Evolutionary conservation across 2,888 invertebrate genomes (phyloP).

Genomic region (Andrena dorsata): DNA sequence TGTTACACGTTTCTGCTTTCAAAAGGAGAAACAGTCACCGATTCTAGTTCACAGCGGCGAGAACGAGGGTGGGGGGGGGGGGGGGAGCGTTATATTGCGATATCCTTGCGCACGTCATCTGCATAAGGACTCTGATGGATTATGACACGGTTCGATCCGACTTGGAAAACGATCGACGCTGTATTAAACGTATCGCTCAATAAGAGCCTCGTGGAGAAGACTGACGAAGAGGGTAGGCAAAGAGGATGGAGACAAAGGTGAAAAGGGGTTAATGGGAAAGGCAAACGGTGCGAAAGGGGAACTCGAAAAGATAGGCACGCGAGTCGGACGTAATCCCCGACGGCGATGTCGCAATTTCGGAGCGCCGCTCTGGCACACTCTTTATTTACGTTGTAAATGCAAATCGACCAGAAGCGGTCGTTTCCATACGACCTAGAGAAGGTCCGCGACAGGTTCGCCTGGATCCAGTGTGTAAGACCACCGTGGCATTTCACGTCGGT

Average conservation of each 20-base stretch:
- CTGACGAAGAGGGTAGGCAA: too few relatives aligned
- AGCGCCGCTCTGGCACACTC: slow-evolving; percentile 35
- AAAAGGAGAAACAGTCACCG: background rate
- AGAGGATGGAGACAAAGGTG: background rate
- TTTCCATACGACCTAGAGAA: slow-evolving; percentile 69
- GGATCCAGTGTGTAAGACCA: slow-evolving; percentile 20
- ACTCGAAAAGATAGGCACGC: slow-evolving; percentile 24
- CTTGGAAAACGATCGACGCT: slow-evolving; percentile 18
- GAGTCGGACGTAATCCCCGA: slow-evolving; percentile 38
- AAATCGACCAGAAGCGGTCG: slow-evolving; percentile 57
- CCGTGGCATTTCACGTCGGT: slow-evolving; percentile 58
- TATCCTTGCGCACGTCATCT: slow-evolving; percentile 33
- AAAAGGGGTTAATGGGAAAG: background rate
- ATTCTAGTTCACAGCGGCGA: slow-evolving; percentile 1
- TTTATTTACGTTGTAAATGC: slow-evolving; percentile 74
- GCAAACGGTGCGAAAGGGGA: slow-evolving; percentile 14
- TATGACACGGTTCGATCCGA: slow-evolving; percentile 42
- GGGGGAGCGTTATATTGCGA: slow-evolving; percentile 12
- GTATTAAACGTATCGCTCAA: slow-evolving; percentile 26
- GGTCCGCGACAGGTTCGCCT: slow-evolving; percentile 46
- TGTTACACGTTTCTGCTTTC: background rate
- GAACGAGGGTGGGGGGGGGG: background rate
- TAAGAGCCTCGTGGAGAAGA: background rate
- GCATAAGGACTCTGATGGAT: slow-evolving; percentile 45
- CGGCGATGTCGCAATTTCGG: slow-evolving; percentile 57